Conservation (phyloP, 2,797 vertebrate genomes). For the Sphaeramia orbicularis region DNA sequence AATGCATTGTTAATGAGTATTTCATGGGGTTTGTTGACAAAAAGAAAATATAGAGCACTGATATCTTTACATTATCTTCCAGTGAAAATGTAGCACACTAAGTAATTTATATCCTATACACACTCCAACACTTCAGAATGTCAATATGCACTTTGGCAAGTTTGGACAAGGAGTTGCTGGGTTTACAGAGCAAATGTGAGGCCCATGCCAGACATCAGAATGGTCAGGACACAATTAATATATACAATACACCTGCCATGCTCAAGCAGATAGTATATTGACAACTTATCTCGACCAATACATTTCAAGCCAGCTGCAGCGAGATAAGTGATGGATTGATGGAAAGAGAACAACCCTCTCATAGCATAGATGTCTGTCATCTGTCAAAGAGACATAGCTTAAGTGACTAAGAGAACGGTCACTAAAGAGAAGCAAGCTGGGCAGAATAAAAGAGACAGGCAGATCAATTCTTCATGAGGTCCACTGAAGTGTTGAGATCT, state of each 20-base stretch:
- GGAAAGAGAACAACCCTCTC: slow-evolving; percentile 29
- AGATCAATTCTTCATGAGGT: slow-evolving; percentile 81
- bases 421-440: slow-evolving; percentile 56
- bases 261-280: slow-evolving; percentile 50
- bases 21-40: too few relatives aligned
- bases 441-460: slow-evolving; percentile 64
- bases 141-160: slow-evolving; percentile 30
- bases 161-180: slow-evolving; percentile 14
- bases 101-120: slow-evolving; percentile 20
- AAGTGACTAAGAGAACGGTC: slow-evolving; percentile 60
- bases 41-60: not conserved
- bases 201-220: slow-evolving; percentile 29
- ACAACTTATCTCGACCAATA: slow-evolving; percentile 36
- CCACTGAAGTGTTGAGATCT: slow-evolving; percentile 67
- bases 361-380: slow-evolving; percentile 45
- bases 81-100: not conserved
- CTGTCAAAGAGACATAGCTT: slow-evolving; percentile 53
- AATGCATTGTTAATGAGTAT: too few relatives aligned
- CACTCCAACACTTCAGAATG: slow-evolving; percentile 26
- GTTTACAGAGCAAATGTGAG: slow-evolving; percentile 29
- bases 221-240: slow-evolving; percentile 25
- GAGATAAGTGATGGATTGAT: slow-evolving; percentile 35
- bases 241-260: slow-evolving; percentile 38
- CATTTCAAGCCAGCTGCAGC: slow-evolving; percentile 21
- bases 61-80: not conserved